Base-by-base conservation (phyloP, 1,140 invertebrate genomes). In the Platorchestia sp. region DNA sequence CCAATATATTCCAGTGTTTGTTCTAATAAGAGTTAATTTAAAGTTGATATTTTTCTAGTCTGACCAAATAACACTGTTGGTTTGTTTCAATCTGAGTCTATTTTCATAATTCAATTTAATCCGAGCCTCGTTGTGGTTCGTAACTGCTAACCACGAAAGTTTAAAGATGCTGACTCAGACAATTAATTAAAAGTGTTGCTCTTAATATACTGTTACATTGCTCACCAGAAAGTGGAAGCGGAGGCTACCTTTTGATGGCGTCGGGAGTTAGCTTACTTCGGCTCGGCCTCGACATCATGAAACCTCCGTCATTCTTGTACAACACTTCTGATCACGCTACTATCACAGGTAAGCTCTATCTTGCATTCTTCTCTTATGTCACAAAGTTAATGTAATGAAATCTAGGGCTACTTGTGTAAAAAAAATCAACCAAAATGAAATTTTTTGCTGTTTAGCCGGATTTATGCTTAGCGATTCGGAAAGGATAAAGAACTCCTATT, bases 181-280 rank as follows among this genome's bases (percentile, higher is more conserved):
- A 75, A 22, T 10, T n/a, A n/a, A n/a, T n/a, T n/a, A 3, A 36
- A 75, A 75, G 27, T 22, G 59, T 75, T 75, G 36, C 3, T 3
- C 36, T 36, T 75, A 10, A 75, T 75, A 27, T 36, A 75, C 27
- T 36, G 14, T 27, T 75, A 27, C 59, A 75, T 27, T 75, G 59
- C 14, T 36, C 10, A 3, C 59, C 59, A 75, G 59, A 75, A 75
- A 43, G 96, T 95, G 45, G 95, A 89, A 91, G 96, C 96, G 42
- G 96, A 96, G 95, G 95, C 96, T 40, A 96, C 96, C 59, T 96
- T 45, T 93, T 96, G 3, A 90, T 95, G n/a, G 95, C 95, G 5
- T 96, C 95, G 22, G 96, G 95, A 22, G 19, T 95, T 10, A 96
- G 93, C 41, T 45, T 96, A 7, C 75, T 96, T 43, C 95, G 95